These are phyloP conservation scores for Stichodactyla mertensii DNA, from an alignment of 64 coral and sea anemone species.

Conservation along the genomic window DNA sequence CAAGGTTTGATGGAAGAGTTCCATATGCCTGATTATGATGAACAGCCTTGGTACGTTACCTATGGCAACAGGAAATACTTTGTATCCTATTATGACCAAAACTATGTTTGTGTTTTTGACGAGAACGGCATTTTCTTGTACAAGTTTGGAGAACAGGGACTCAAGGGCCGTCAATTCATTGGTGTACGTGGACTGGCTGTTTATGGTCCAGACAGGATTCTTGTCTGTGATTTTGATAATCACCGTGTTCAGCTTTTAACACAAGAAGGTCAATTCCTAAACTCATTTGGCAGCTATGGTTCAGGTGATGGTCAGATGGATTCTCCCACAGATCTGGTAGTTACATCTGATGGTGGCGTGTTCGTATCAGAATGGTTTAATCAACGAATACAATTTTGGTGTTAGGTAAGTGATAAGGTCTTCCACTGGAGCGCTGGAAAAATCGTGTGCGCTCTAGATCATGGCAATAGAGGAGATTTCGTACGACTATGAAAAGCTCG, in stretches of 20 bases:
- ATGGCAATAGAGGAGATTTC: no score
- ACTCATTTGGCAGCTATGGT: neutral
- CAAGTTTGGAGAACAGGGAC: neutral
- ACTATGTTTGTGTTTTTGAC: neutral
- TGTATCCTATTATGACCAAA: neutral
- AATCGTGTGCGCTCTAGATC: no score
- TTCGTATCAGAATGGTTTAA: neutral
- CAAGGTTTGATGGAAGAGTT: neutral
- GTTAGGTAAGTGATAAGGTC: no score
- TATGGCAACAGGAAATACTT: constrained; percentile 15
- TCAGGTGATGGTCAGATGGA: neutral
- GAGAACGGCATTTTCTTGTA: neutral
- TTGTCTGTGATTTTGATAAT: constrained; percentile 30
- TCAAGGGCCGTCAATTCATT: neutral
- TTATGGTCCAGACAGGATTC: constrained; percentile 19
- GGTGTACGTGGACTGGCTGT: neutral
- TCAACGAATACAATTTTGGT: constrained; percentile 4
- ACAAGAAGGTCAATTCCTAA: constrained; percentile 9
- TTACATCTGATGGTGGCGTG: constrained; percentile 7
- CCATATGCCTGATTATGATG: neutral
- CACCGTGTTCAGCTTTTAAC: constrained; percentile 32
- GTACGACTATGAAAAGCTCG: no score
- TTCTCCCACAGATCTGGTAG: constrained; percentile 11
- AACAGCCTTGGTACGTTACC: neutral
- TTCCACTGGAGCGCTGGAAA: no score